Percentiles rank a stretch among this genome's conserved stretches.
Evolutionary conservation across 30 jellyfish, hydroid and myxozoan species (phyloP).

Genomic region (Pseudorhiza aurosa): DNA sequence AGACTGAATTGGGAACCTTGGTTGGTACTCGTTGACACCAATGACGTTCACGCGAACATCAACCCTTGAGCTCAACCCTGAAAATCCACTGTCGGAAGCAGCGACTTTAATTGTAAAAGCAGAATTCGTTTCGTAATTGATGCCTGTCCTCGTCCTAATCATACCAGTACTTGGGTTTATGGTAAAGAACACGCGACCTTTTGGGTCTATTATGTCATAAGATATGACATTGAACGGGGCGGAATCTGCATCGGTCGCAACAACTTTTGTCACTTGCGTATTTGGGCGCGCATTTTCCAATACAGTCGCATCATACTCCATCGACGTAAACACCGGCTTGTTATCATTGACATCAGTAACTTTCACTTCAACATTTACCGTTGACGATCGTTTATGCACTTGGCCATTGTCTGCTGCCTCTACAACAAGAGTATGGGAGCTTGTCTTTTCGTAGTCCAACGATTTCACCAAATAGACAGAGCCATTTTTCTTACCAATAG

Average conservation of each 20-base stretch:
- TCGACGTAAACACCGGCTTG: conserved; percentile 41
- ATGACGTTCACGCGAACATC: conserved; percentile 47
- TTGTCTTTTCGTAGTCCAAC: conserved; percentile 63
- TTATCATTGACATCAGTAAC: conserved; percentile 76
- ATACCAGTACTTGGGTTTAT: conserved; percentile 49
- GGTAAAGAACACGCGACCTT: conserved; percentile 33
- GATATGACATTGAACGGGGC: conserved; percentile 11
- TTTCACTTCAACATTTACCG: conserved; percentile 20
- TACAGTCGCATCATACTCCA: conserved; percentile 34
- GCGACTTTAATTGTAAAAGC: conserved; percentile 39
- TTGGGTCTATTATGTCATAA: conserved; percentile 12
- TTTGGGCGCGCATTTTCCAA: conserved; percentile 52
- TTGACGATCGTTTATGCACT: conserved; percentile 17
- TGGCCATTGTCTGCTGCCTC: conserved; percentile 54
- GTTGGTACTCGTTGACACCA: conserved; percentile 85
- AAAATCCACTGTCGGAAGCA: conserved; percentile 81
- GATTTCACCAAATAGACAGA: conserved; percentile 14
- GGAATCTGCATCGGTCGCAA: conserved; percentile 62
- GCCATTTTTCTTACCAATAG: conserved; percentile 40
- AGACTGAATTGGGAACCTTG: conserved; percentile 53
- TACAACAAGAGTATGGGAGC: conserved; percentile 16
- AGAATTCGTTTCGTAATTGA: conserved; percentile 74
- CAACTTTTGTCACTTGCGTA: conserved; percentile 28
- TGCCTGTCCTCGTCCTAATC: conserved; percentile 44
- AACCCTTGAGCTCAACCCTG: conserved; percentile 23